phyloP scores from a whole-genome alignment of 2,113 vertebrate genomes.

The Lichenostomus cassidix region DNA sequence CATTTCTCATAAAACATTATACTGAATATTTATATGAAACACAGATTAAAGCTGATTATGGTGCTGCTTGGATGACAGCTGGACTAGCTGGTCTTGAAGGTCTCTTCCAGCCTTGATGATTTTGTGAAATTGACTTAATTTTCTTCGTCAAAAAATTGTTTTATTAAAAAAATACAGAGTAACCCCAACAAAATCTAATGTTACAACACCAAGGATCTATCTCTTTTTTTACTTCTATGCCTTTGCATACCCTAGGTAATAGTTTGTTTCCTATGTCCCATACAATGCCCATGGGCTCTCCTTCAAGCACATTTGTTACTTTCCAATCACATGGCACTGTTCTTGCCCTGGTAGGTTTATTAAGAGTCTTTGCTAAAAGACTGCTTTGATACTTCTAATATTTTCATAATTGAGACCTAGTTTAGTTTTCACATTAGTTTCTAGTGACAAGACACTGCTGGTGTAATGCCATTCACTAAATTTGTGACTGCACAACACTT shows the following conservation, averaged over 20 bases:
- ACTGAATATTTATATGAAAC: background rate
- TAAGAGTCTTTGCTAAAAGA: background rate
- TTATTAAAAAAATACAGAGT: background rate
- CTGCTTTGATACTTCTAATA: background rate
- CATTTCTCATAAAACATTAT: background rate
- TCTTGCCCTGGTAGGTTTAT: background rate
- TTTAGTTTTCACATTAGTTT: background rate
- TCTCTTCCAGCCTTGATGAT: background rate
- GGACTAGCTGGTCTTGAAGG: background rate
- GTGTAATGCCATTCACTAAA: background rate
- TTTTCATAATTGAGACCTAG: background rate
- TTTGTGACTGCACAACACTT: background rate
- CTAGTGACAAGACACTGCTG: background rate
- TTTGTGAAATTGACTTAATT: background rate
- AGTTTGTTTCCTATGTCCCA: background rate
- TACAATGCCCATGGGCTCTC: background rate
- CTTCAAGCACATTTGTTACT: background rate
- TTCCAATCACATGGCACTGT: background rate
- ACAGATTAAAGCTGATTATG: background rate
- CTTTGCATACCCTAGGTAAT: background rate
- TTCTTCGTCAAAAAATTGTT: background rate
- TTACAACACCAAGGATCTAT: background rate
- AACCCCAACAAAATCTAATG: background rate
- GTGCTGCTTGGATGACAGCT: background rate
- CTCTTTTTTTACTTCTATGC: background rate